Evolutionary conservation across 30 jellyfish, hydroid and myxozoan genomes (phyloP).

Genomic region (Aurelia aurita): DNA sequence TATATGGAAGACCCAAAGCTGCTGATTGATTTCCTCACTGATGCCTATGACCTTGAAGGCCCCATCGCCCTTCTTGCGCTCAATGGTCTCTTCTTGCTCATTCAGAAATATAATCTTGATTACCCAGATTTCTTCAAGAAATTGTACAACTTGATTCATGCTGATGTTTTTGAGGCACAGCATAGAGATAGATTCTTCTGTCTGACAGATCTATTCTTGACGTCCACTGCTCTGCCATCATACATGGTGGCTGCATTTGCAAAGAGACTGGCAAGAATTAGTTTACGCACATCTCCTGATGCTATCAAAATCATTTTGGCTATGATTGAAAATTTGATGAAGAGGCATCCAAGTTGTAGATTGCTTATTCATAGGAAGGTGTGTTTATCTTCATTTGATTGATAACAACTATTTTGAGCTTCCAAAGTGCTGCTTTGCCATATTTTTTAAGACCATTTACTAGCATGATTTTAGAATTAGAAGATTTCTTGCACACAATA

Average conservation of each 20-base stretch:
- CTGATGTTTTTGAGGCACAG: slow-evolving; percentile 51
- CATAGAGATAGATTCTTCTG: slow-evolving; percentile 77
- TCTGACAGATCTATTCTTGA: slow-evolving; percentile 82
- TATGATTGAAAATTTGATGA: slow-evolving; percentile 77
- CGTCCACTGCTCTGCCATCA: slow-evolving; percentile 96
- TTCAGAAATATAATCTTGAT: slow-evolving; percentile 79
- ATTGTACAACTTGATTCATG: slow-evolving; percentile 79
- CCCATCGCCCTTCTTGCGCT: slow-evolving; percentile 86
- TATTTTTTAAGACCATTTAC: too few species aligned
- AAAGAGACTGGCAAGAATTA: slow-evolving; percentile 84
- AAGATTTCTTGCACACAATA: too few species aligned
- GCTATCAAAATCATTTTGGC: slow-evolving; percentile 61
- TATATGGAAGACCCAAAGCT: slow-evolving; percentile 82
- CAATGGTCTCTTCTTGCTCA: slow-evolving; percentile 86
- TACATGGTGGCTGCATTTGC: slow-evolving; percentile 93
- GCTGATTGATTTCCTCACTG: slow-evolving; percentile 91
- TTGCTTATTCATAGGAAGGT: slow-evolving; percentile 83
- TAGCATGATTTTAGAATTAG: too few species aligned
- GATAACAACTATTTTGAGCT: too few species aligned
- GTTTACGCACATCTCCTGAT: slow-evolving; percentile 81
- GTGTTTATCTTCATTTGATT: not conserved
- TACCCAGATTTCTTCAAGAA: slow-evolving; percentile 94
- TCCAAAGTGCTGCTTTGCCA: too few species aligned
- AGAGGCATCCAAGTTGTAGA: slow-evolving; percentile 93
- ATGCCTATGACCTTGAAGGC: slow-evolving; percentile 91